Evolutionary conservation across 92 coral and sea anemone species (phyloP), one percentile per base, ranked within the genome.

Genomic region (Zoanthus sansibaricus): DNA sequence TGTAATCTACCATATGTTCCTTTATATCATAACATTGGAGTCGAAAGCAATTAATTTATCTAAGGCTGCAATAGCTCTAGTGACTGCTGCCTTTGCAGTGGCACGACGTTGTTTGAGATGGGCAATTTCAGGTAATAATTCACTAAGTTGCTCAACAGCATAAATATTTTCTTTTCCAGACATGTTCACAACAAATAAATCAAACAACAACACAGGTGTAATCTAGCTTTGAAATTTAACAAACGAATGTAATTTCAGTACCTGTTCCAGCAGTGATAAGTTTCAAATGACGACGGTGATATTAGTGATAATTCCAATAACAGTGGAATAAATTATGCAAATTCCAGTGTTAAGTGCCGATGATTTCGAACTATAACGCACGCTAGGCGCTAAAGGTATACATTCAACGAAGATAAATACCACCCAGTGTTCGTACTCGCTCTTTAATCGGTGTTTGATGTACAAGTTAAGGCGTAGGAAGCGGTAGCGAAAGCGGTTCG

Each of bases 21-120:
- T 83, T 83, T 31, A 83, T 82, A 48, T 32, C 82, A 32, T 45
- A 82, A 62, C 49, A 82, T 82, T 82, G 76, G 75, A 12, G 82
- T 82, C 86, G 47, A 25, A 33, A 20, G 86, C 86, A 37, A 82
- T 82, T 21, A 83, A 55, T 45, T 83, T 69, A 83, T 83, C 83
- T 48, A 83, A 68, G 17, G 83, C 87, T 68, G 87, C 44, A 16
- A 83, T 83, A 16, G 33, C 33, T 83, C 83, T 71, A 7, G 87
- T 83, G 20, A 83, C 87, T 70, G 87, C 87, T 55, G 83, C 83
- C 87, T 83, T 83, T 44, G 87, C 87, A 16, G 46, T 3, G 78
- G 87, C 87, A 83, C 87, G 83, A 83, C 87, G 78, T 70, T 31
- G 21, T 52, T 82, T 82, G 86, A 82, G 86, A 82, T 82, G 73